These are phyloP conservation scores for Hirtodrosophila alboralis DNA, from an alignment of 2,888 invertebrate genomes.

Conservation along the genomic window DNA sequence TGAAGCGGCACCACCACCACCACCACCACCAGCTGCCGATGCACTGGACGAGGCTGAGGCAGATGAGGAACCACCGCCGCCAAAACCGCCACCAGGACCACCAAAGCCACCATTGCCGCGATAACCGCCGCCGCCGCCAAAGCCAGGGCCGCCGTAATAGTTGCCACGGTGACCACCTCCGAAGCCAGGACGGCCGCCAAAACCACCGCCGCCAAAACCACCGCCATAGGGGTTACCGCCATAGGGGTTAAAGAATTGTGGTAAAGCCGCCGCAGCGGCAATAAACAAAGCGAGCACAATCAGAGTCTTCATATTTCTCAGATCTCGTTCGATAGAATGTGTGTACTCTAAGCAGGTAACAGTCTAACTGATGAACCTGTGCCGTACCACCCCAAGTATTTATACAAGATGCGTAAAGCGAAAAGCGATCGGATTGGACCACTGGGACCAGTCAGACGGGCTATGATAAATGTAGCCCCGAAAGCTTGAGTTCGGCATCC, in stretches of 20 bases:
- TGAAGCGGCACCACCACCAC: too few relatives aligned
- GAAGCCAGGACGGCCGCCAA: constrained; percentile 10
- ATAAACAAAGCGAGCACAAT: constrained; percentile 72
- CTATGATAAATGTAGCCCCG: constrained; percentile 37
- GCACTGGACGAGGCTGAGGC: constrained; percentile 25
- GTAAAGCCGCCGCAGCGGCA: constrained; percentile 67
- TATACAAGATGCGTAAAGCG: constrained; percentile 52
- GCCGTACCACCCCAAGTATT: constrained; percentile 52
- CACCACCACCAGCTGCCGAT: constrained; percentile 3
- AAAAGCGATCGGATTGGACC: not conserved
- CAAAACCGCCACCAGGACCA: constrained; percentile 8
- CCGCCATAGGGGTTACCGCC: not conserved
- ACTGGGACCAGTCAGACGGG: constrained; percentile 3
- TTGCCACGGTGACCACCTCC: constrained; percentile 4
- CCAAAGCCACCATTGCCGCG: not conserved
- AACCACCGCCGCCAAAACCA: constrained; percentile 6
- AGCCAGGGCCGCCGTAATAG: too few relatives aligned
- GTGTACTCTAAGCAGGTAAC: constrained; percentile 33
- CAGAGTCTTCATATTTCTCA: constrained; percentile 69
- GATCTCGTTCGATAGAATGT: constrained; percentile 10
- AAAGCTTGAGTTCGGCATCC: constrained; percentile 29
- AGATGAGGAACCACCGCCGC: constrained; percentile 14
- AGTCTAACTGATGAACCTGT: constrained; percentile 57
- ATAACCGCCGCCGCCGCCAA: not conserved
- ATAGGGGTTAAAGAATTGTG: constrained; percentile 31